Evolutionary conservation across 2,797 vertebrate genomes (phyloP).

Genomic region (Peromyscus eremicus): DNA sequence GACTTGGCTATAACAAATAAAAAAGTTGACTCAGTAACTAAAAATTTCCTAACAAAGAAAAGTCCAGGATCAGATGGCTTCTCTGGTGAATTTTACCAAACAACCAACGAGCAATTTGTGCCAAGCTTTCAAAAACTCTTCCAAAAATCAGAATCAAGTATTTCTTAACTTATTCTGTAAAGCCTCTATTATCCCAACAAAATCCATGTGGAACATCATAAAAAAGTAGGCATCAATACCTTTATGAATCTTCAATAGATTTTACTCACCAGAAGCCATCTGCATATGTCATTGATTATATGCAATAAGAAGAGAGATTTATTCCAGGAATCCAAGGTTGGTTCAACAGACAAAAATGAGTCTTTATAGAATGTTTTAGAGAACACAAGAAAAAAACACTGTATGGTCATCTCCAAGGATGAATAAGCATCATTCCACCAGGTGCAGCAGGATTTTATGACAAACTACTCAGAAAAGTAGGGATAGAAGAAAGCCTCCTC

Average conservation of each 20-base stretch:
- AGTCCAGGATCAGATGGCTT: neutral
- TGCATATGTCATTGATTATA: conserved; percentile 17
- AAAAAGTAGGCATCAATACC: neutral
- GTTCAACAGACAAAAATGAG: conserved; percentile 41
- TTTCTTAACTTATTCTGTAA: neutral
- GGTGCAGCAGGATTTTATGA: neutral
- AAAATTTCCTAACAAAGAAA: conserved; percentile 20
- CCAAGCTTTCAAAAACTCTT: neutral
- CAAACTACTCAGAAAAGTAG: neutral
- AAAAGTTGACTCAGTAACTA: neutral
- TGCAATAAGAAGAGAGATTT: neutral
- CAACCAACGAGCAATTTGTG: neutral
- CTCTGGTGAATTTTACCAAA: conserved; percentile 20
- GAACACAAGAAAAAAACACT: neutral
- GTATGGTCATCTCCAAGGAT: neutral
- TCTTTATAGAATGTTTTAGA: neutral
- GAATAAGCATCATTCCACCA: neutral
- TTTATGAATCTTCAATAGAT: conserved; percentile 25
- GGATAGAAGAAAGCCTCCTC: neutral
- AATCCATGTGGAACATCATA: neutral
- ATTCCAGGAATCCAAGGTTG: conserved; percentile 28
- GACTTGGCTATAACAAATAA: conserved; percentile 9
- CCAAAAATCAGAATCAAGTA: conserved; percentile 25
- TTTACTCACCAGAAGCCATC: neutral
- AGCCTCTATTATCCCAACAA: conserved; percentile 20